These are phyloP conservation scores for Cercopithecus mona DNA, from an alignment of 2,113 vertebrate genomes.

Conservation along the genomic window DNA sequence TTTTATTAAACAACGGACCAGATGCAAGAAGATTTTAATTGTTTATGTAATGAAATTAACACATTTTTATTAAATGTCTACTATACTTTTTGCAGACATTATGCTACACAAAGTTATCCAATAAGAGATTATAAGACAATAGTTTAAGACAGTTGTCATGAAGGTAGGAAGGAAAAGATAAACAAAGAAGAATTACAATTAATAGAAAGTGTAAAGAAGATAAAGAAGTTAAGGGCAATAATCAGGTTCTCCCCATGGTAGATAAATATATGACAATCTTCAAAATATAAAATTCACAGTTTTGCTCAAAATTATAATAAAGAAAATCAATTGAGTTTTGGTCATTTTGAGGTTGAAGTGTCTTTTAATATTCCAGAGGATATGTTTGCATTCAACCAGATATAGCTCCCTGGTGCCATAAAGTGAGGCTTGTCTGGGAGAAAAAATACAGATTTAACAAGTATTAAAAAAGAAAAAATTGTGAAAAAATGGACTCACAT, in stretches of 20 bases:
- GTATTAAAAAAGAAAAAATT: background rate
- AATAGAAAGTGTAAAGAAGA: background rate
- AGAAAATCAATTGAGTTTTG: background rate
- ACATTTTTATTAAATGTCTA: background rate
- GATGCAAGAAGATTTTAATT: background rate
- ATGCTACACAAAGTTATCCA: background rate
- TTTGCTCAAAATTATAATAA: background rate
- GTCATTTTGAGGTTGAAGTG: background rate
- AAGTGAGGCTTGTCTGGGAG: background rate
- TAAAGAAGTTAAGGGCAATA: background rate
- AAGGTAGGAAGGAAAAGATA: background rate
- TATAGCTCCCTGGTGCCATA: background rate
- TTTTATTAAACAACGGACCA: background rate
- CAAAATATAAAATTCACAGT: background rate
- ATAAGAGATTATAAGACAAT: background rate
- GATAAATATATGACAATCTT: background rate
- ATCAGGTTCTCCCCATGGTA: background rate
- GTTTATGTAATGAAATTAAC: background rate
- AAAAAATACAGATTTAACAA: background rate
- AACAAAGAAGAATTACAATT: background rate
- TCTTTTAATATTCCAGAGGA: background rate
- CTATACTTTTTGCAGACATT: background rate
- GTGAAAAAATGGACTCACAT: no score
- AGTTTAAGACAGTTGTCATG: background rate
- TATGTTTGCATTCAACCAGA: background rate